These are phyloP conservation scores for Sebastolobus altivelis DNA, from an alignment of 2,797 vertebrate species.

Conservation along the genomic window DNA sequence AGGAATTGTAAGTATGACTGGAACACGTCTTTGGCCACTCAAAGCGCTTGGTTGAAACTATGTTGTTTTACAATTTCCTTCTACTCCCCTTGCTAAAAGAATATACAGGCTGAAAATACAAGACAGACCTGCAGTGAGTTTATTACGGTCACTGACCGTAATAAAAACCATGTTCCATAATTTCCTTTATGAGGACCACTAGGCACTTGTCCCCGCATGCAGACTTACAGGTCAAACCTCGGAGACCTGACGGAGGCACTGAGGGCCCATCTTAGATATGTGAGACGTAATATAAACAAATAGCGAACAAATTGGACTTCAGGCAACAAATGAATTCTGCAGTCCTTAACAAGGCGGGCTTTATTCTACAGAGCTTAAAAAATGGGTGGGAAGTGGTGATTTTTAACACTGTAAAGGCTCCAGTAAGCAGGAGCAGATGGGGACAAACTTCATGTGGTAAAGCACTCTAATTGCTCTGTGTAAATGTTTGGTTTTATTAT, in stretches of 20 bases:
- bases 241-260: constrained; percentile 22
- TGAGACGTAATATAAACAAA: constrained; percentile 66
- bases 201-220: constrained; percentile 30
- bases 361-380: constrained; percentile 57
- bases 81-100: constrained; percentile 36
- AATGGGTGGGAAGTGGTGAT: constrained; percentile 43
- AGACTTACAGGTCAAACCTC: constrained; percentile 50
- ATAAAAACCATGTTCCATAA: constrained; percentile 43
- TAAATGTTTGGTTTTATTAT: constrained; percentile 70
- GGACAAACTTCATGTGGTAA: constrained; percentile 36
- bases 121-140: constrained; percentile 42
- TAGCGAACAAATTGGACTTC: constrained; percentile 60
- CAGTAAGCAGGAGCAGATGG: constrained; percentile 78
- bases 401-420: constrained; percentile 60
- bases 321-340: constrained; percentile 65
- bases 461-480: constrained; percentile 50
- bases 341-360: constrained; percentile 53
- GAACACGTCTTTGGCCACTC: constrained; percentile 54
- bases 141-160: constrained; percentile 60
- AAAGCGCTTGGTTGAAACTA: constrained; percentile 38
- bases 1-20: constrained; percentile 37
- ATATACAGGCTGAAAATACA: constrained; percentile 20
- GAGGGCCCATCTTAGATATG: constrained; percentile 31
- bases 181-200: constrained; percentile 48
- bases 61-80: constrained; percentile 66